Evolutionary conservation across 2,113 vertebrate species (phyloP).

Genomic region (Halichoerus grypus): DNA sequence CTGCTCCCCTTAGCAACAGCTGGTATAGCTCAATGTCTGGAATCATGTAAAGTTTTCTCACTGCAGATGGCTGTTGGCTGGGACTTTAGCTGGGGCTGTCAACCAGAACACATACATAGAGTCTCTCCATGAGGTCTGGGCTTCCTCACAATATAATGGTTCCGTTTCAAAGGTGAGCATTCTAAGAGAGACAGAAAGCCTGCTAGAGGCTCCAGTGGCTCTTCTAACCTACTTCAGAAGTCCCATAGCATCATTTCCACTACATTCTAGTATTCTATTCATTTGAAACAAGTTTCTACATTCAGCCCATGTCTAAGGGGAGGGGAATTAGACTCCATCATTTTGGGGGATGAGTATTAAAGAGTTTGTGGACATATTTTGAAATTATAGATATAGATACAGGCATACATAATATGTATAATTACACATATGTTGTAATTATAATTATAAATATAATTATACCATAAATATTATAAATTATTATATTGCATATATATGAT

Average conservation of each 20-base stretch:
- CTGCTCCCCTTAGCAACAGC: fast-evolving
- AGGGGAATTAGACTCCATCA: neutral
- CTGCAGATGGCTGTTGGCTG: neutral
- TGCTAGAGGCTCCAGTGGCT: neutral
- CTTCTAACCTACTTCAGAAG: neutral
- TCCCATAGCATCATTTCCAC: neutral
- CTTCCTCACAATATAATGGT: neutral
- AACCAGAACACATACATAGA: neutral
- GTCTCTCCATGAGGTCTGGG: neutral
- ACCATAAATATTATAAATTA: neutral
- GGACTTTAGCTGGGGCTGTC: neutral
- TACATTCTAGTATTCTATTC: neutral
- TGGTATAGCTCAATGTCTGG: neutral
- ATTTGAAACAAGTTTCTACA: neutral
- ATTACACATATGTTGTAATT: neutral
- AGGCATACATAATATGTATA: neutral
- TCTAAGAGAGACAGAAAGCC: neutral
- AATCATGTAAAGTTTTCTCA: neutral
- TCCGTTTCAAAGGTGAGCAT: neutral
- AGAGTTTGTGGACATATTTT: neutral
- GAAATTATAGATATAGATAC: neutral
- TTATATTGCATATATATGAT: neutral
- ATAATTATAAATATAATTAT: neutral
- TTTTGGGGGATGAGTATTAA: neutral
- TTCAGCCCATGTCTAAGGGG: neutral